Evolutionary conservation across 2,797 vertebrate genomes (phyloP), one percentile per base, ranked within the genome.

Genomic region (Otolemur crassicaudatus): DNA sequence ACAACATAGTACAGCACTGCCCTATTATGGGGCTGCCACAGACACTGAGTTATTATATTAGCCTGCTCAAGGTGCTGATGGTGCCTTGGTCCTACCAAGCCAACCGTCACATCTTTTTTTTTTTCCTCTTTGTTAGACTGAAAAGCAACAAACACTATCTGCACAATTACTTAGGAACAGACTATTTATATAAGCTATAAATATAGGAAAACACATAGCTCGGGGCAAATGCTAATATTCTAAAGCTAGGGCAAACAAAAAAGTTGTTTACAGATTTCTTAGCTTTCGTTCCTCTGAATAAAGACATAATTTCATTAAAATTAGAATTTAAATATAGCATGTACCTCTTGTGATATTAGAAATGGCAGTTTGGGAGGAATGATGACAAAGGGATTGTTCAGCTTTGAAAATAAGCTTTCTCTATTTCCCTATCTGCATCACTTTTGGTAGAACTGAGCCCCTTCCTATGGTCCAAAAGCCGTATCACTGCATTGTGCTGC

Each of bases 241-340:
- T 65, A 91, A 91, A 93, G 58, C 13, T 2, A 90, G 22, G 5
- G 7, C 27, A 90, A 90, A 73, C 58, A 53, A 31, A 13, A 90
- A 94, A 70, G 6, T 43, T 86, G 23, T 31, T 25, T 53, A 69
- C 29, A 73, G 5, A 91, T 86, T 46, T 73, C 70, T 87, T 90
- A 84, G 77, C 46, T 76, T 95, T 75, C 75, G 7, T 63, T 80
- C 25, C 23, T 89, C 65, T 93, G 22, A 70, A 58, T 84, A 84
- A 77, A 90, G 27, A 81, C 22, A 75, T 29, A 53, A 34, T 88
- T 82, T 83, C 63, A 73, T 56, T 96, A 91, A 89, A 92, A 80
- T 75, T 90, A 90, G 43, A 86, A 60, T 83, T 37, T 67, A 75
- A 90, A 69, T 65, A 53, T 90, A 85, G 70, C 34, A 27, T 8